phyloP scores from a whole-genome alignment of 2,888 invertebrate species.

The Limnephilus marmoratus region DNA sequence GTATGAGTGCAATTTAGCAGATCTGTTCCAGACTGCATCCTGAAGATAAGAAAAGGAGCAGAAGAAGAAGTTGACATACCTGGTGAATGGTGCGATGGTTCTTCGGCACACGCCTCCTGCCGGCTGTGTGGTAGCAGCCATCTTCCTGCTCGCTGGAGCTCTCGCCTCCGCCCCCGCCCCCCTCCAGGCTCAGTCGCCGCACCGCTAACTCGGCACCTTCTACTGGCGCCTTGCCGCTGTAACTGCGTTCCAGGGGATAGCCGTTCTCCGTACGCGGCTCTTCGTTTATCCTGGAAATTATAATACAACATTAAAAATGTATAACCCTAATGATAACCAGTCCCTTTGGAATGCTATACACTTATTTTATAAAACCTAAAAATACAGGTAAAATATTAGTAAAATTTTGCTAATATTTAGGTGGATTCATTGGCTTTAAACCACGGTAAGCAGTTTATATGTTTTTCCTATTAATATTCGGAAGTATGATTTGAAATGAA shows the following conservation, averaged over 20 bases:
- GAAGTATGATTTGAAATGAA: no score
- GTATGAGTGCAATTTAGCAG: no score
- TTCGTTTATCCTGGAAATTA: constrained; percentile 51
- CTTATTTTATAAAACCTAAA: no score
- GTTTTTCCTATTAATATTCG: no score
- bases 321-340: not conserved
- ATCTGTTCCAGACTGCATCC: no score
- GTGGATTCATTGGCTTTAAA: no score
- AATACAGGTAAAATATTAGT: no score
- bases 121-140: constrained; percentile 75
- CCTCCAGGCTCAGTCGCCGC: constrained; percentile 83
- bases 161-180: constrained; percentile 86
- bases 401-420: no score
- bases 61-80: constrained; percentile 69
- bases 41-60: no score
- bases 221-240: constrained; percentile 68
- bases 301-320: not conserved
- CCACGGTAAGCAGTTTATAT: no score
- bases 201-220: constrained; percentile 69
- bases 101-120: constrained; percentile 78
- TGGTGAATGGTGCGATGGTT: constrained; percentile 81
- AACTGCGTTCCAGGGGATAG: constrained; percentile 75
- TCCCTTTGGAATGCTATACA: no score
- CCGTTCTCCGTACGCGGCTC: constrained; percentile 72
- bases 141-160: constrained; percentile 83